Conservation (phyloP, 1,140 invertebrate species). For the Piezodorus guildinii region DNA sequence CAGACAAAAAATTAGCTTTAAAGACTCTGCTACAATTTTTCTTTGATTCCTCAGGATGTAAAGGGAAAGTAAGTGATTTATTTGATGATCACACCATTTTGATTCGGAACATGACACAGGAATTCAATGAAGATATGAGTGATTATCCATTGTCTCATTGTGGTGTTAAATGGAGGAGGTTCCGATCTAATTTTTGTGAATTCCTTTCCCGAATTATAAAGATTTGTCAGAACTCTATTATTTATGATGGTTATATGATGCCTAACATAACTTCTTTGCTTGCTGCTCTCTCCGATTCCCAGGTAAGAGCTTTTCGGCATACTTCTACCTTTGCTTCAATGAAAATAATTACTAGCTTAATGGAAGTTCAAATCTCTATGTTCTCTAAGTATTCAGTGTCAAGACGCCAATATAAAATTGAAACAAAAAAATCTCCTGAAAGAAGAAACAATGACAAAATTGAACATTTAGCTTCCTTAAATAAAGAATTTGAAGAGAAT, state of each 20-base stretch:
- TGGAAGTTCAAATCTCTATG: not conserved
- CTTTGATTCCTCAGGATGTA: not conserved
- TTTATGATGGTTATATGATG: constrained; percentile 3
- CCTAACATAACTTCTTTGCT: not conserved
- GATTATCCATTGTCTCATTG: not conserved
- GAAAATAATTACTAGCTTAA: not conserved
- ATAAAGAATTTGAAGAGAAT: constrained; percentile 23
- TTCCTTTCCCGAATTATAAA: not conserved
- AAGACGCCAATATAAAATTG: not conserved
- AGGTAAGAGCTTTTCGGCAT: not conserved
- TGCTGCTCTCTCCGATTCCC: not conserved
- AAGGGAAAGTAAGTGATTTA: not conserved
- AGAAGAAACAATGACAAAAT: constrained; percentile 18
- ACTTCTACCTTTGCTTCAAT: not conserved
- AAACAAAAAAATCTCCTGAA: not conserved
- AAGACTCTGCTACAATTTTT: not conserved
- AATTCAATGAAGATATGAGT: not conserved
- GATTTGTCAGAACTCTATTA: not conserved
- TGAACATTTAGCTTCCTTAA: constrained; percentile 17
- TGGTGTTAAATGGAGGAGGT: not conserved
- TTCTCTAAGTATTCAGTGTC: not conserved
- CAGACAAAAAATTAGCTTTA: not conserved
- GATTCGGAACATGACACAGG: not conserved
- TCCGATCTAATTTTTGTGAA: not conserved
- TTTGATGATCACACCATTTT: not conserved